These are phyloP conservation scores for Pangasius mekongensis DNA, from an alignment of 2,797 vertebrate species.

Conservation along the genomic window DNA sequence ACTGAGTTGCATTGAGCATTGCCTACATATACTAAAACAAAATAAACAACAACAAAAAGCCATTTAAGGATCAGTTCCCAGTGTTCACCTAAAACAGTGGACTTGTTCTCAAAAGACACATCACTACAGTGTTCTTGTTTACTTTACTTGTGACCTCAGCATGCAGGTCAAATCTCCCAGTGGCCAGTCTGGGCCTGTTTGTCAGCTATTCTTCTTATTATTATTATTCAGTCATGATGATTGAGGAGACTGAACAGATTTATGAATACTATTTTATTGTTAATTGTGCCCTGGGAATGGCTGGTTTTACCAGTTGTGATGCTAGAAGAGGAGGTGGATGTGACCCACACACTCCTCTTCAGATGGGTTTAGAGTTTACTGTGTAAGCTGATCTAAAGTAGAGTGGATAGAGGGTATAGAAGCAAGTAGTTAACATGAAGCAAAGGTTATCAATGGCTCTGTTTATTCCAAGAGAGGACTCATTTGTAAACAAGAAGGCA, in stretches of 20 bases:
- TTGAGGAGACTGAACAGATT: not conserved
- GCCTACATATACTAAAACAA: no score
- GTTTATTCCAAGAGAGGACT: not conserved
- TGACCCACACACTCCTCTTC: not conserved
- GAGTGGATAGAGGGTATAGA: not conserved
- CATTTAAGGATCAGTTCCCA: no score
- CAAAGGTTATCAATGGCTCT: not conserved
- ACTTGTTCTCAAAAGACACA: no score
- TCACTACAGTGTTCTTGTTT: no score
- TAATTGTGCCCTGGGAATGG: not conserved
- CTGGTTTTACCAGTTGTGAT: not conserved
- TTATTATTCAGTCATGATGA: not conserved
- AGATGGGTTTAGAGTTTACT: not conserved
- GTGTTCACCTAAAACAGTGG: no score
- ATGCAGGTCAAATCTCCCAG: no score
- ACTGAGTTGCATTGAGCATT: no score
- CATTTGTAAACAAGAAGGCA: not conserved
- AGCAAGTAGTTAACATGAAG: not conserved
- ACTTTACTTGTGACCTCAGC: no score
- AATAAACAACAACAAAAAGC: no score
- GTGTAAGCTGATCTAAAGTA: not conserved
- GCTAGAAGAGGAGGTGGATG: not conserved
- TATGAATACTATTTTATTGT: not conserved
- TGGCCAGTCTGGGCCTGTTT: no score
- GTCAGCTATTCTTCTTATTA: not conserved